phyloP scores from a whole-genome alignment of 2,113 vertebrate genomes.

The Nestor notabilis region DNA sequence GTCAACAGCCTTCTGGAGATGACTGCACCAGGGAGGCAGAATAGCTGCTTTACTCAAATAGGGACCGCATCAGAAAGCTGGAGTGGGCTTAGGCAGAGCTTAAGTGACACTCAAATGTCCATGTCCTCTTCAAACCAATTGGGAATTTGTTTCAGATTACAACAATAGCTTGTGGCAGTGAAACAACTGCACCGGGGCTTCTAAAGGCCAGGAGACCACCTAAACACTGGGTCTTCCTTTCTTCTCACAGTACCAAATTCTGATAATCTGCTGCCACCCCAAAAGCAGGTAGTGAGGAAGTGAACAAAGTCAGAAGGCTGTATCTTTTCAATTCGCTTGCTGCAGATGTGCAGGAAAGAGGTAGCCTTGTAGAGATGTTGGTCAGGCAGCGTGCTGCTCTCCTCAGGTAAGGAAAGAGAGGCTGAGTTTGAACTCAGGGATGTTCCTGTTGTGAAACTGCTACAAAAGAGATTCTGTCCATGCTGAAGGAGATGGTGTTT shows the following conservation, averaged over 20 bases:
- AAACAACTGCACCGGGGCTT: fast-evolving
- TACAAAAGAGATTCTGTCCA: background rate
- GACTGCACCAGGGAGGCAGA: background rate
- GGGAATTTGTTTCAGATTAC: background rate
- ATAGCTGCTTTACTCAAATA: background rate
- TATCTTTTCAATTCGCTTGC: background rate
- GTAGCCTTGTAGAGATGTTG: background rate
- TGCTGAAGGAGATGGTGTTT: background rate
- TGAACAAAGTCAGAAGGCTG: background rate
- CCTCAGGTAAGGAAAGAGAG: background rate
- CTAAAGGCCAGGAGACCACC: background rate
- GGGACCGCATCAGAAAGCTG: background rate
- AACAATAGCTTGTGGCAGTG: background rate
- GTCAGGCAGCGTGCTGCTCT: background rate
- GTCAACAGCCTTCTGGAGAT: background rate
- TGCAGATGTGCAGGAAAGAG: background rate
- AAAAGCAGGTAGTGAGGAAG: background rate
- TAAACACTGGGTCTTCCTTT: background rate
- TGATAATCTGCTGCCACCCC: no score
- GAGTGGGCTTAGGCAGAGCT: background rate
- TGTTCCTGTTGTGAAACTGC: background rate
- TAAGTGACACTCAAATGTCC: background rate
- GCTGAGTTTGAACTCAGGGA: background rate
- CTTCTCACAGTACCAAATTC: background rate
- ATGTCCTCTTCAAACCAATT: background rate